These are phyloP conservation scores for Rhipidura dahli DNA, from an alignment of 2,113 vertebrate genomes.

Conservation along the genomic window DNA sequence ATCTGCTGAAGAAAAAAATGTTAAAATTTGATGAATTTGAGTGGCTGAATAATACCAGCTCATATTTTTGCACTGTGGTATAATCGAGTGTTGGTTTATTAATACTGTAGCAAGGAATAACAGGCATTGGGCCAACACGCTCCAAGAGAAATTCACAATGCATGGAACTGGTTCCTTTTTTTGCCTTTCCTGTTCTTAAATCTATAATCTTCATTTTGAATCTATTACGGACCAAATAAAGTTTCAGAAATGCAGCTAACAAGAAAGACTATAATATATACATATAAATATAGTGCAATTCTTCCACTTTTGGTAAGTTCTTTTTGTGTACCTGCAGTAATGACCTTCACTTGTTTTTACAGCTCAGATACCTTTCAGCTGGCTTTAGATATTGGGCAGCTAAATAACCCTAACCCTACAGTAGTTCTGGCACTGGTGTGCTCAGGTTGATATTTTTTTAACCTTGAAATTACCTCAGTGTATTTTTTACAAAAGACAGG, in stretches of 20 bases:
- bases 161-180: fast-evolving
- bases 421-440: background rate
- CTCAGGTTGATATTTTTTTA: slow-evolving; percentile 9
- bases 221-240: background rate
- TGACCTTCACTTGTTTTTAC: background rate
- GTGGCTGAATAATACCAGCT: background rate
- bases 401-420: slow-evolving; percentile 37
- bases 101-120: background rate
- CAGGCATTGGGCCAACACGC: fast-evolving
- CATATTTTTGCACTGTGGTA: background rate
- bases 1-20: background rate
- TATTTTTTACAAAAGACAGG: background rate
- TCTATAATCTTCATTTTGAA: background rate
- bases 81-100: background rate
- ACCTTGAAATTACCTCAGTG: background rate
- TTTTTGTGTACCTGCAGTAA: background rate
- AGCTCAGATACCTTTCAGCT: background rate
- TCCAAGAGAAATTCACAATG: background rate
- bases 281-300: background rate
- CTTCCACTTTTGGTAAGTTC: background rate
- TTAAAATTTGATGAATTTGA: background rate
- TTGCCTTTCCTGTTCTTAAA: background rate
- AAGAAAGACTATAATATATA: background rate
- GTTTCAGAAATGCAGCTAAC: background rate
- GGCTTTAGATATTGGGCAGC: slow-evolving; percentile 9